phyloP scores from a whole-genome alignment of 2,113 vertebrate genomes.

The Nothoprocta pentlandii region DNA sequence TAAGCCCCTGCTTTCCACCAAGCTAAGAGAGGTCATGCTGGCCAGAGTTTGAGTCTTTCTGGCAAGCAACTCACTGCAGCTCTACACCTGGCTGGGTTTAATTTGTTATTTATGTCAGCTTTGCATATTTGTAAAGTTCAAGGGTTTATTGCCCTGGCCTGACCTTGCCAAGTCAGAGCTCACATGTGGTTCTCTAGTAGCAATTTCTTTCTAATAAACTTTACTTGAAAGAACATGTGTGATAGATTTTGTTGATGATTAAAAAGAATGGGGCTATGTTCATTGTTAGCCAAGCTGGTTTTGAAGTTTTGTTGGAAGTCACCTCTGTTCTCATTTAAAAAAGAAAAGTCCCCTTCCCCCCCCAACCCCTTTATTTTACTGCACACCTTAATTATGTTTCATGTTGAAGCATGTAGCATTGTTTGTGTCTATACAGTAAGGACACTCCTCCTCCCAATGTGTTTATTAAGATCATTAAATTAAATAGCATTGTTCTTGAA shows the following conservation, averaged over 20 bases:
- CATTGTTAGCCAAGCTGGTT: slow-evolving; percentile 80
- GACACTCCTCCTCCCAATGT: background rate
- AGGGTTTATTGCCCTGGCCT: slow-evolving; percentile 87
- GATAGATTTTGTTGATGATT: slow-evolving; percentile 87
- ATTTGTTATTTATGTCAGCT: slow-evolving; percentile 91
- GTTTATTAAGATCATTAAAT: slow-evolving; percentile 61
- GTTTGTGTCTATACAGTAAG: slow-evolving; percentile 26
- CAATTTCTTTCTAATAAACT: slow-evolving; percentile 88
- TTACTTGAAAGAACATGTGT: slow-evolving; percentile 87
- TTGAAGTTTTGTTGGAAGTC: slow-evolving; percentile 84
- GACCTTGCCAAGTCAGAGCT: slow-evolving; percentile 86
- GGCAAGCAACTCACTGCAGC: slow-evolving; percentile 62
- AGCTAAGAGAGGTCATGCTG: slow-evolving; percentile 74
- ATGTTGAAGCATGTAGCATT: slow-evolving; percentile 53
- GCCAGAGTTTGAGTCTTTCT: slow-evolving; percentile 70
- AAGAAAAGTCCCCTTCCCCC: slow-evolving; percentile 52
- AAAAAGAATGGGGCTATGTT: slow-evolving; percentile 82
- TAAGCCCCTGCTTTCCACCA: slow-evolving; percentile 75
- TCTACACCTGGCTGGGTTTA: slow-evolving; percentile 86
- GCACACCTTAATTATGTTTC: slow-evolving; percentile 58
- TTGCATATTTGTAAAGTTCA: slow-evolving; percentile 90
- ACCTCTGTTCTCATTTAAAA: slow-evolving; percentile 77
- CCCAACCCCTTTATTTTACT: slow-evolving; percentile 72
- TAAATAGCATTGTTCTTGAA: slow-evolving; percentile 50
- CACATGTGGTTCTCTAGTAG: slow-evolving; percentile 87